phyloP scores from a whole-genome alignment of 2,797 vertebrate genomes.

The Merluccius polli region DNA sequence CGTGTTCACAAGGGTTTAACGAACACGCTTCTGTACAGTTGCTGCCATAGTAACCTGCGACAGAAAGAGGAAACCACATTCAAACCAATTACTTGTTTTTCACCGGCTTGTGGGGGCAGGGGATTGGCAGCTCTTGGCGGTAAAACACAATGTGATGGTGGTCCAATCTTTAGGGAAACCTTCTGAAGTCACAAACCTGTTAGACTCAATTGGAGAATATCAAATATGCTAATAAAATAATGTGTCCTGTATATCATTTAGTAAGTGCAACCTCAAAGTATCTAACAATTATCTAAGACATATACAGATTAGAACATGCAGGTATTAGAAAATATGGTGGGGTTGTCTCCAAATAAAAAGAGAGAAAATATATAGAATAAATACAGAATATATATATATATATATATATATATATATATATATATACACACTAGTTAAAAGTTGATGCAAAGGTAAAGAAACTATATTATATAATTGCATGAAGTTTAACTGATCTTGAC shows the following conservation, averaged over 20 bases:
- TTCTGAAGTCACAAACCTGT: not conserved
- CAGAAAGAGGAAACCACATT: not conserved
- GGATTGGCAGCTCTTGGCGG: not conserved
- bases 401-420: too few species aligned
- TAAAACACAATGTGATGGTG: not conserved
- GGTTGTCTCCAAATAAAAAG: too few species aligned
- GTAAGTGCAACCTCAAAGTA: not conserved
- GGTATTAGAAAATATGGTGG: too few species aligned
- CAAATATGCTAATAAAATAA: not conserved
- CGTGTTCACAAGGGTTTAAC: constrained; percentile 88
- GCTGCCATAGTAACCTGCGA: constrained; percentile 84
- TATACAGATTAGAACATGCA: not conserved
- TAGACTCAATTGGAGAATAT: not conserved
- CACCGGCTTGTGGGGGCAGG: not conserved
- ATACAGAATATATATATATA: too few species aligned
- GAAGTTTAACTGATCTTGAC: too few species aligned
- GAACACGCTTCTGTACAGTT: constrained; percentile 84
- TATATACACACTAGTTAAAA: too few species aligned
- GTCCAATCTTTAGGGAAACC: not conserved
- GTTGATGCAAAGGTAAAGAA: too few species aligned
- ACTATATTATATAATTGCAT: too few species aligned
- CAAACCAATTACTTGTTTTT: not conserved
- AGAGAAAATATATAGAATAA: too few species aligned
- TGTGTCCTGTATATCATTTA: not conserved
- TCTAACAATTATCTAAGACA: not conserved